A percentile compares a stretch with the other conserved stretches of the same genome.
Conservation (phyloP, 2,888 invertebrate genomes). For the Synergus japonicus region DNA sequence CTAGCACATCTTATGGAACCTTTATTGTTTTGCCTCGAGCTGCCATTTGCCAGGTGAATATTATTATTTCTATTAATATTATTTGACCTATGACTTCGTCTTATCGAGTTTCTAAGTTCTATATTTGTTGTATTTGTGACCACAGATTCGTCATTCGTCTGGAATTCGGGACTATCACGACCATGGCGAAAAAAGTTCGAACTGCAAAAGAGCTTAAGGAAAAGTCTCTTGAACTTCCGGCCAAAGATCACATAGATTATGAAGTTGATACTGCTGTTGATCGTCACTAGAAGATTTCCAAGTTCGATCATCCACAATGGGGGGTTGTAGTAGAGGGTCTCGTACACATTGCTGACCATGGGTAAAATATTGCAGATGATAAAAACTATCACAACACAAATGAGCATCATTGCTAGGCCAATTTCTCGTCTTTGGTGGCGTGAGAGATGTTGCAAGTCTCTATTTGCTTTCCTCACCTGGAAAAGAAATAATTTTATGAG, state of each 20-base stretch:
- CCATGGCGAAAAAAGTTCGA: conserved; percentile 78
- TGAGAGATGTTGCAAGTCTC: conserved; percentile 92
- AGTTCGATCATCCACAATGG: conserved; percentile 86
- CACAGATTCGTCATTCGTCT: conserved; percentile 90
- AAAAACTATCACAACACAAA: conserved; percentile 96
- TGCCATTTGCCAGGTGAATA: conserved; percentile 52
- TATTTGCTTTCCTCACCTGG: conserved; percentile 91
- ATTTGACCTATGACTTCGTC: conserved; percentile 70
- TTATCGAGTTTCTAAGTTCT: conserved; percentile 84
- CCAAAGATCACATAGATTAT: conserved; percentile 99
- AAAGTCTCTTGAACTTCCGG: conserved; percentile 95
- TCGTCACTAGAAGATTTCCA: conserved; percentile 95
- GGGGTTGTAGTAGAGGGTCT: conserved; percentile 85
- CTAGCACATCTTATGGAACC: conserved; percentile 67
- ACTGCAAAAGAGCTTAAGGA: conserved; percentile 88
- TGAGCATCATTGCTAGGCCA: conserved; percentile 95
- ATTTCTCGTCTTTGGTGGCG: conserved; percentile 95
- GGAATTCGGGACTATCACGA: conserved; percentile 75
- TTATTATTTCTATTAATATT: conserved; percentile 43
- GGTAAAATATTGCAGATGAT: conserved; percentile 94
- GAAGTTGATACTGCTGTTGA: conserved; percentile 98
- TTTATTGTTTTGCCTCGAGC: conserved; percentile 56
- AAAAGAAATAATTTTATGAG: conserved; percentile 52
- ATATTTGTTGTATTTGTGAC: conserved; percentile 84
- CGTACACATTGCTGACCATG: conserved; percentile 90